Evolutionary conservation across 2,888 invertebrate genomes (phyloP).

Genomic region (Corbicula japonica): DNA sequence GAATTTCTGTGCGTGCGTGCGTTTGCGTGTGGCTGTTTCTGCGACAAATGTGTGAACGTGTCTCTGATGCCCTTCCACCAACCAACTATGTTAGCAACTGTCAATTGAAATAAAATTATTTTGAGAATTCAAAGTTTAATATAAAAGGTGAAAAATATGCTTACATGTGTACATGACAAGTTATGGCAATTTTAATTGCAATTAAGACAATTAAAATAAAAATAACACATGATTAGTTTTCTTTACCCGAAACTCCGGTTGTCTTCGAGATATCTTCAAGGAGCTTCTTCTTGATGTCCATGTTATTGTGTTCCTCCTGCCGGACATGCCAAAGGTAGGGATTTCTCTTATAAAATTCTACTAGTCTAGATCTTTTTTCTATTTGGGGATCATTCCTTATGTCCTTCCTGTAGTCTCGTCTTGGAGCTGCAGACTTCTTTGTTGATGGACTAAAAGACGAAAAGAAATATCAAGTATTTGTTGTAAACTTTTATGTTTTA

Average conservation of each 20-base stretch:
- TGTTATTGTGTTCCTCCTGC: conserved; percentile 35
- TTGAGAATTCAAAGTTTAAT: conserved; percentile 25
- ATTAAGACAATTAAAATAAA: conserved; percentile 23
- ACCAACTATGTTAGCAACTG: conserved; percentile 38
- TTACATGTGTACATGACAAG: conserved; percentile 13
- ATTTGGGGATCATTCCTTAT: conserved; percentile 28
- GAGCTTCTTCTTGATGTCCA: conserved; percentile 28
- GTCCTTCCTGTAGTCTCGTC: conserved; percentile 35
- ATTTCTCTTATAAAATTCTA: conserved; percentile 44
- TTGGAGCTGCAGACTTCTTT: conserved; percentile 21
- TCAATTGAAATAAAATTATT: conserved; percentile 23
- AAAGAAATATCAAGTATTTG: conserved; percentile 31
- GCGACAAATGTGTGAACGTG: conserved; percentile 34
- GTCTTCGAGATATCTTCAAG: conserved; percentile 35
- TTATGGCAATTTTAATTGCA: conserved; percentile 12
- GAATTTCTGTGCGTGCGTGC: too few species aligned
- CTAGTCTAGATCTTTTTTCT: conserved; percentile 40
- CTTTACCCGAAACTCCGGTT: conserved; percentile 31
- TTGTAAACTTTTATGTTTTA: too few species aligned
- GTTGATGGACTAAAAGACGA: conserved; percentile 29
- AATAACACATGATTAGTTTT: conserved; percentile 28
- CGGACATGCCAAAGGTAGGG: conserved; percentile 44
- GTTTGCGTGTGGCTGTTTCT: too few species aligned
- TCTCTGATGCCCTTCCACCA: conserved; percentile 38
- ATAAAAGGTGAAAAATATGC: conserved; percentile 23